Base-by-base conservation (phyloP, 64 coral and sea anemone genomes). In the Astreopora myriophthalma region DNA sequence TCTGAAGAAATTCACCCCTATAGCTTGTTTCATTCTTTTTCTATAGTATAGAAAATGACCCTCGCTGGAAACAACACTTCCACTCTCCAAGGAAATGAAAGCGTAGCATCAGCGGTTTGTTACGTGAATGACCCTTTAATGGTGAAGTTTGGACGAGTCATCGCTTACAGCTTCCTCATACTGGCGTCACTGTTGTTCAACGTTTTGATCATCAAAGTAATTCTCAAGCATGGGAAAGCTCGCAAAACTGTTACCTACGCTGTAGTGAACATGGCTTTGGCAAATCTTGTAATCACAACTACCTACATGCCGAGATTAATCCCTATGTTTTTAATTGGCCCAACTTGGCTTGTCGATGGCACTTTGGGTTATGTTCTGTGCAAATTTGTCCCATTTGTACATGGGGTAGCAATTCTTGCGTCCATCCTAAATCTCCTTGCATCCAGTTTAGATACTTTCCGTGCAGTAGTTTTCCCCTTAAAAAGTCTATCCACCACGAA, bases 231-330 rank as follows among this genome's bases (percentile, higher is more conserved):
- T 36, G 57, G 44, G 4, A 78, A 26, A 51, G 13, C 11, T 3
- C 44, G 42, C 0, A 78, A 78, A 51, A 78, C 75, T 13, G 28
- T 78, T 17, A 78, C 48, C 25, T 78, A 51, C 9, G 2, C 75
- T 14, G 75, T 78, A 0, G 26, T 78, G 25, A 78, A 78, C 27
- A 78, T 78, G 44, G 42, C 42, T 0, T 24, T 44, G 10, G 75
- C 75, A 9, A 78, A 28, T 52, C 44, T 78, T 52, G 26, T 78
- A 2, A 78, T 78, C 13, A 78, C 75, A 27, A 78, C 42, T 1
- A 26, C 28, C 16, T 78, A 78, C 11, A 78, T 78, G 75, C 75
- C 75, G 38, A 49, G 75, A 29, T 49, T 78, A 29, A 78, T 78
- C 16, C 75, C 75, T 5, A 78, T 78, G 75, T 78, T 29, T 12